Percentiles rank a stretch among this genome's conserved stretches.
Evolutionary conservation across 2,888 invertebrate species (phyloP).

Genomic region (Clepsis dumicolana): DNA sequence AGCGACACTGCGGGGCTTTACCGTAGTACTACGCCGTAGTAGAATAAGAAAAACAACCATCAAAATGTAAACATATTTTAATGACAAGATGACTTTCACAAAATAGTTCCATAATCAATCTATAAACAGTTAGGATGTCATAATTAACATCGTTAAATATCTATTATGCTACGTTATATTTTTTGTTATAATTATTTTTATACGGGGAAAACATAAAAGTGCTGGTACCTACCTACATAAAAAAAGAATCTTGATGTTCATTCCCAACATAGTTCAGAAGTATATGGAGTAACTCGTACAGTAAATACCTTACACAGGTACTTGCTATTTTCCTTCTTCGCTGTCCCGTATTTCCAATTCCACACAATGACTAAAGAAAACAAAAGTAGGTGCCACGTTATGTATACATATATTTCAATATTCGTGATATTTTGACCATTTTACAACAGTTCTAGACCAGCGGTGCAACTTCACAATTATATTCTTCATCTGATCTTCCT

Average conservation of each 20-base stretch:
- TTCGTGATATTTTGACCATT: background rate
- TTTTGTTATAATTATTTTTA: constrained; percentile 2
- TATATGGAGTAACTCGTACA: background rate
- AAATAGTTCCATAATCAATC: constrained; percentile 55
- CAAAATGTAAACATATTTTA: constrained; percentile 74
- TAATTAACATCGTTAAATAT: constrained; percentile 36
- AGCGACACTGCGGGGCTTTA: background rate
- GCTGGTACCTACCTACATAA: background rate
- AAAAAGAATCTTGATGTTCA: background rate
- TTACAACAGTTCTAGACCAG: background rate
- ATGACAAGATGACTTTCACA: constrained; percentile 78
- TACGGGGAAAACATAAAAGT: background rate
- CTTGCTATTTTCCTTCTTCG: background rate
- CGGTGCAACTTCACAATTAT: background rate
- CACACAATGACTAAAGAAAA: no score
- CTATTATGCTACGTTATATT: constrained; percentile 29
- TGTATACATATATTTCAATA: background rate
- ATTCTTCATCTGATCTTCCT: no score
- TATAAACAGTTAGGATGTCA: constrained; percentile 34
- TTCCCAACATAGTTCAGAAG: background rate
- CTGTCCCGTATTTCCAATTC: no score
- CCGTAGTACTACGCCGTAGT: constrained; percentile 7
- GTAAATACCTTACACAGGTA: background rate
- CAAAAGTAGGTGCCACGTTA: no score
- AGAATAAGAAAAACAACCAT: constrained; percentile 53